phyloP scores from a whole-genome alignment of 2,888 invertebrate genomes.

The Mayetiola destructor region DNA sequence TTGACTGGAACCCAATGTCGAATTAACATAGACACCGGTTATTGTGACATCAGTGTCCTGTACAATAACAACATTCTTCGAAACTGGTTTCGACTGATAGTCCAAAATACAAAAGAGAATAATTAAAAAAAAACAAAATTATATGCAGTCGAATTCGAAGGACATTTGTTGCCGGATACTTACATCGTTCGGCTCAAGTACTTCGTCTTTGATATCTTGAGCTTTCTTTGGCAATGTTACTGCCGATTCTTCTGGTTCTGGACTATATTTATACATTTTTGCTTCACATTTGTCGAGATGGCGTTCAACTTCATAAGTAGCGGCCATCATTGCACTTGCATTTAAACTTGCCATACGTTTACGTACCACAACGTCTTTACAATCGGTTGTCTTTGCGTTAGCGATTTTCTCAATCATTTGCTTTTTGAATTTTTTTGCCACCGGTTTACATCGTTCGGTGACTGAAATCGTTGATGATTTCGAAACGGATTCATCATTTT shows the following conservation, averaged over 20 bases:
- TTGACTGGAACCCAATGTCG: conserved; percentile 56
- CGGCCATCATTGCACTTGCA: conserved; percentile 78
- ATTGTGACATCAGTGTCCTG: conserved; percentile 80
- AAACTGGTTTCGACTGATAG: conserved; percentile 35
- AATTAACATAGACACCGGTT: conserved; percentile 68
- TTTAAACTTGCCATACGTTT: conserved; percentile 86
- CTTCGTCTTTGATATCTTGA: conserved; percentile 21
- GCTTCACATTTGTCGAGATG: conserved; percentile 29
- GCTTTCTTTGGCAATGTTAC: conserved; percentile 15
- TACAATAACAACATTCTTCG: conserved; percentile 54
- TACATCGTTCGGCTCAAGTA: conserved; percentile 15
- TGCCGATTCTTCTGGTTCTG: conserved; percentile 14
- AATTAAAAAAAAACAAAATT: background rate
- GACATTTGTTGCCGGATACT: background rate
- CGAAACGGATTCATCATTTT: conserved; percentile 19
- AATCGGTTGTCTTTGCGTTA: conserved; percentile 36
- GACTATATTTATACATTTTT: conserved; percentile 13
- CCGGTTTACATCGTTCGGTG: conserved; percentile 24
- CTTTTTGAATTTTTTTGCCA: conserved; percentile 10
- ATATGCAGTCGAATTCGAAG: background rate
- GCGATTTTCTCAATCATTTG: background rate
- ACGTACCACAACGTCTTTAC: conserved; percentile 74
- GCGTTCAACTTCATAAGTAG: conserved; percentile 59
- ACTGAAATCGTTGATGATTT: conserved; percentile 28
- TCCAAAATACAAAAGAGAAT: background rate